phyloP scores from a whole-genome alignment of 2,797 vertebrate genomes.

The Cynopterus sphinx region DNA sequence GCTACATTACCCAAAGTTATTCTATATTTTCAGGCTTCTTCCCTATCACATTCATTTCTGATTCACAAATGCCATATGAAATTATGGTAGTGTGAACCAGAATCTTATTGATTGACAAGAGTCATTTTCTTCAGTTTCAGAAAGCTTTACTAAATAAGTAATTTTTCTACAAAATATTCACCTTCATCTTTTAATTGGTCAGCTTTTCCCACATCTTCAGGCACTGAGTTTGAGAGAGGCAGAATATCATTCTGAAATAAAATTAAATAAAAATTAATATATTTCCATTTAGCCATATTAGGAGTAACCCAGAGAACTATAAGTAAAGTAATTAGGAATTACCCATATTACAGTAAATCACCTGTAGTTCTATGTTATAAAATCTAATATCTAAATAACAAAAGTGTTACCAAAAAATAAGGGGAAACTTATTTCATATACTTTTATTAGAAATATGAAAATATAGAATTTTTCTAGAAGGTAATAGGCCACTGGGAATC shows the following conservation, averaged over 20 bases:
- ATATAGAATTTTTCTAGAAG: background rate
- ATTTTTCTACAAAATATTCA: slow-evolving; percentile 77
- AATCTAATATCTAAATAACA: slow-evolving; percentile 27
- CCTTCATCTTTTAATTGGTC: slow-evolving; percentile 98
- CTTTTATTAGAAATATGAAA: slow-evolving; percentile 35
- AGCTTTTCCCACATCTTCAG: slow-evolving; percentile 92
- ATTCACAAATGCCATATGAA: background rate
- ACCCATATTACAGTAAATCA: background rate
- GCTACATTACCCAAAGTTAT: background rate
- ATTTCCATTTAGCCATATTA: slow-evolving; percentile 49
- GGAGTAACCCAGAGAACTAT: slow-evolving; percentile 13
- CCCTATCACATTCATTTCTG: background rate
- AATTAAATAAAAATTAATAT: slow-evolving; percentile 24
- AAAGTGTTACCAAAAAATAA: slow-evolving; percentile 1
- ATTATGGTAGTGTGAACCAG: background rate
- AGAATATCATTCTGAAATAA: slow-evolving; percentile 90
- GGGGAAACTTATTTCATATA: background rate
- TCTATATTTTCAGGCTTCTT: background rate
- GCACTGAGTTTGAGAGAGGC: slow-evolving; percentile 88
- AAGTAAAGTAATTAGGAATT: slow-evolving; percentile 13
- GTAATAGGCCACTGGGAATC: background rate
- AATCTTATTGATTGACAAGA: background rate
- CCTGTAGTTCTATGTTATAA: slow-evolving; percentile 7
- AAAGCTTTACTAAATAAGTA: background rate
- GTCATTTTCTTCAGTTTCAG: background rate